Percentiles rank a stretch among this genome's conserved stretches.
Evolutionary conservation across 2,888 invertebrate species (phyloP).

Genomic region (Glomeris marginata): DNA sequence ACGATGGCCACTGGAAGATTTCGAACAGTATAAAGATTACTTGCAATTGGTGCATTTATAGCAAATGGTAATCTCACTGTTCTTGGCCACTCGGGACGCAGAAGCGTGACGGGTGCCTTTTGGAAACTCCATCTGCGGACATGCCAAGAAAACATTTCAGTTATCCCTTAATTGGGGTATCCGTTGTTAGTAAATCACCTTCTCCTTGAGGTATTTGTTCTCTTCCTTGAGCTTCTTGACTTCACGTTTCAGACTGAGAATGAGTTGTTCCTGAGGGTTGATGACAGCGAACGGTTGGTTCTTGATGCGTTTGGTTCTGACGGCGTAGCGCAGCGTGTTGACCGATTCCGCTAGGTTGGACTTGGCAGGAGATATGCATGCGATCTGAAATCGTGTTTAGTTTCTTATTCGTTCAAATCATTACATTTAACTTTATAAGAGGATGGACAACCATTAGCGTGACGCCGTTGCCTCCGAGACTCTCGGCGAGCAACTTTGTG

Average conservation of each 20-base stretch:
- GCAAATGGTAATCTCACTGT: constrained; percentile 14
- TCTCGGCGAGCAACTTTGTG: constrained; percentile 83
- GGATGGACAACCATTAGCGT: constrained; percentile 63
- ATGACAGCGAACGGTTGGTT: constrained; percentile 87
- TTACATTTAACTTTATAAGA: neutral
- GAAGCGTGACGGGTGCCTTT: constrained; percentile 14
- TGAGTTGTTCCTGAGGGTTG: constrained; percentile 86
- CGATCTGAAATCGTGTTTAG: constrained; percentile 48
- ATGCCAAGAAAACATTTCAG: constrained; percentile 13
- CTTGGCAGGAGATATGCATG: constrained; percentile 79
- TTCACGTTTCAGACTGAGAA: constrained; percentile 73
- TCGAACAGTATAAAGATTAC: neutral
- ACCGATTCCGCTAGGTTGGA: constrained; percentile 73
- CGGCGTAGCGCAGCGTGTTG: constrained; percentile 82
- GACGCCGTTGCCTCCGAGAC: constrained; percentile 83
- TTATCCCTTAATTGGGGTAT: constrained; percentile 6
- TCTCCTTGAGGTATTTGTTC: constrained; percentile 66
- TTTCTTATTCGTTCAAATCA: neutral
- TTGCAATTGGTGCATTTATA: neutral
- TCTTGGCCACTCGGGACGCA: constrained; percentile 13
- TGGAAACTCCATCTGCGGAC: constrained; percentile 10
- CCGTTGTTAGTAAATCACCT: constrained; percentile 12
- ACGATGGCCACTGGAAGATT: constrained; percentile 11
- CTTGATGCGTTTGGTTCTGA: constrained; percentile 78
- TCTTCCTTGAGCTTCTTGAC: constrained; percentile 69